These are phyloP conservation scores for Vanacampus margaritifer DNA, from an alignment of 2,113 vertebrate species.

Conservation along the genomic window DNA sequence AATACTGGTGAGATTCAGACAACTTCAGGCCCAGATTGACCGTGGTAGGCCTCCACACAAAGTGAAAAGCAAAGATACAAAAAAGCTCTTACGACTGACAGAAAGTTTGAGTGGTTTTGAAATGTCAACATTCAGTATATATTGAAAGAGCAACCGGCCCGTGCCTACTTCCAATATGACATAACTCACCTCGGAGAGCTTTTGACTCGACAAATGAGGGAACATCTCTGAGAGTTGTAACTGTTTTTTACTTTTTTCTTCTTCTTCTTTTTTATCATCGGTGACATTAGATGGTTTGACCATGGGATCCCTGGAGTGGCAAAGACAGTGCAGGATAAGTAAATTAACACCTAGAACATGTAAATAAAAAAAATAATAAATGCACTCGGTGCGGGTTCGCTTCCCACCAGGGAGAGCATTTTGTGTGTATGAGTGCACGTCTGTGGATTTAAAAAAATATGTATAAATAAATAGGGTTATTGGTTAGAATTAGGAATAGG, in stretches of 20 bases:
- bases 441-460: background rate
- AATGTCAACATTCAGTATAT: no score
- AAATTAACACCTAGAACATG: background rate
- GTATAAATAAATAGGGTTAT: background rate
- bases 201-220: constrained; percentile 73
- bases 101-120: no score
- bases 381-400: no score
- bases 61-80: no score
- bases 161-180: no score
- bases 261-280: constrained; percentile 10
- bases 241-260: constrained; percentile 65
- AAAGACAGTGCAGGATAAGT: background rate
- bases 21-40: background rate
- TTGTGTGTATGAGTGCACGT: no score
- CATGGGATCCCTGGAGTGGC: constrained; percentile 27
- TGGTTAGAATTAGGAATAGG: no score
- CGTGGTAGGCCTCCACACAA: no score
- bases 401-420: no score
- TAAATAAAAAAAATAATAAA: no score
- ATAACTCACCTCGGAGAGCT: constrained; percentile 76
- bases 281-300: constrained; percentile 1
- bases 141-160: background rate
- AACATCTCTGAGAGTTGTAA: constrained; percentile 78
- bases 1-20: background rate
- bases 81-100: no score